A percentile compares a stretch with the other conserved stretches of the same genome.
phyloP scores from a whole-genome alignment of 2,113 vertebrate genomes.

The Cottus gobio region DNA sequence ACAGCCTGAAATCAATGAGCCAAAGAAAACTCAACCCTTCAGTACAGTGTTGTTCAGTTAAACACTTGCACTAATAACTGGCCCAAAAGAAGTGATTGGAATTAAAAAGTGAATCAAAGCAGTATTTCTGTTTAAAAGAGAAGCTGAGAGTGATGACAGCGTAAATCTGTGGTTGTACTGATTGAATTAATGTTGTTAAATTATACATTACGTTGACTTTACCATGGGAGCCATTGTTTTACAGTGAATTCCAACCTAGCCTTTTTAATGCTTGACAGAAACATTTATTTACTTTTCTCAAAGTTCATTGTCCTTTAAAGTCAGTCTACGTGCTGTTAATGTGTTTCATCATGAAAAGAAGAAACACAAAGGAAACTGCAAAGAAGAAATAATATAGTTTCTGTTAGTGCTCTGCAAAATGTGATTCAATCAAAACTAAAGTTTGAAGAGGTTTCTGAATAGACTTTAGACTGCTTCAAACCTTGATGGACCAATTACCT shows the following conservation, averaged over 20 bases:
- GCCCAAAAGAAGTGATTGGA: not conserved
- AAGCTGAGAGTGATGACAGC: not conserved
- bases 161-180: not conserved
- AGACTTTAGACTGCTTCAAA: not conserved
- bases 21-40: not conserved
- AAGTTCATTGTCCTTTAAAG: not conserved
- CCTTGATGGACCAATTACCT: conserved; percentile 12
- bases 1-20: not conserved
- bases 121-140: not conserved
- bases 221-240: not conserved
- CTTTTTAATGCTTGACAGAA: not conserved
- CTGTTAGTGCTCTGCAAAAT: not conserved
- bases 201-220: not conserved
- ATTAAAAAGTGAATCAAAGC: not conserved
- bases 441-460: not conserved
- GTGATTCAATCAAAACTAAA: not conserved
- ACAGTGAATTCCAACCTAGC: not conserved
- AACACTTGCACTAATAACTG: not conserved
- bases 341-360: not conserved
- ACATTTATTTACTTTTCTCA: not conserved
- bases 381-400: not conserved
- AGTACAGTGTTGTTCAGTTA: not conserved
- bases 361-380: not conserved
- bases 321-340: not conserved
- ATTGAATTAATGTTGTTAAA: not conserved